Conservation (phyloP, 1,140 invertebrate genomes). For the Yoshiicerus persimilis region DNA sequence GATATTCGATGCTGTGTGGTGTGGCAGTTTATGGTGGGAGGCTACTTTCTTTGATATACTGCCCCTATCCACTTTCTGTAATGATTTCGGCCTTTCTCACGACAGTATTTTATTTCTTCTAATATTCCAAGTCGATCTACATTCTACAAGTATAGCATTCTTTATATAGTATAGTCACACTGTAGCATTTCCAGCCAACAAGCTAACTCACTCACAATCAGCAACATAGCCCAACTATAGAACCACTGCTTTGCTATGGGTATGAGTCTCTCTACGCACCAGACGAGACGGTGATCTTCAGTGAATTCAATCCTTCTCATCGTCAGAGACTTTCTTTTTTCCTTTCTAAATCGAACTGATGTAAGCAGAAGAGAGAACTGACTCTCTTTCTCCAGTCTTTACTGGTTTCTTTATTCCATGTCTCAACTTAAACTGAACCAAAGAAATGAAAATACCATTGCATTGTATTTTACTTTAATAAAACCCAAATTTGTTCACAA, state of each 20-base stretch:
- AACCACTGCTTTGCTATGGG: neutral
- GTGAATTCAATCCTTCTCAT: neutral
- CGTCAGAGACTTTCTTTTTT: neutral
- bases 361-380: neutral
- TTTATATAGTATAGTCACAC: no score
- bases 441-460: neutral
- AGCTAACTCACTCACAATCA: neutral
- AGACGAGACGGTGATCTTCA: neutral
- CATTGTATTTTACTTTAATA: neutral
- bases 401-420: no score
- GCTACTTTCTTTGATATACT: neutral
- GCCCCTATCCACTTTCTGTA: neutral
- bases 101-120: neutral
- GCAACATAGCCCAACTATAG: neutral
- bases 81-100: neutral
- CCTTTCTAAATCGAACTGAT: neutral
- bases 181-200: neutral
- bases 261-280: neutral
- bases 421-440: no score
- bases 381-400: neutral
- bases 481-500: neutral
- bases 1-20: neutral
- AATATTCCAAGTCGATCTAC: neutral
- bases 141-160: neutral
- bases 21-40: neutral